phyloP scores from a whole-genome alignment of 92 coral and sea anemone genomes.

The Desmophyllum pertusum region DNA sequence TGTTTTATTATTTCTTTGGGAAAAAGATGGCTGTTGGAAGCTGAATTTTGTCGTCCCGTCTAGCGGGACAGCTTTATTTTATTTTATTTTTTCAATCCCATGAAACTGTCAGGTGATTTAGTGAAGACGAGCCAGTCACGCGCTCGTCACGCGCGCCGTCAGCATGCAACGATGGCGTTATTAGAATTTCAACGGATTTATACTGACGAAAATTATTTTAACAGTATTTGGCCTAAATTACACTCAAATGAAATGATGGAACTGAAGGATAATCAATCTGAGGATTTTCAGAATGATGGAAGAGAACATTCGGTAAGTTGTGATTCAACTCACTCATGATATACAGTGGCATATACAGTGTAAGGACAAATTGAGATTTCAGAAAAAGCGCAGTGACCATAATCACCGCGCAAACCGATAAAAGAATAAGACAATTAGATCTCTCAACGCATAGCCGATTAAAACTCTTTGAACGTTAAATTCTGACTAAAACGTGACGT shows the following conservation, averaged over 20 bases:
- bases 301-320: slow-evolving; percentile 9
- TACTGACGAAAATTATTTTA: neutral
- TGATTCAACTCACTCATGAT: too few species aligned
- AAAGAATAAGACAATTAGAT: too few species aligned
- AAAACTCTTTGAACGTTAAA: too few species aligned
- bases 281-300: neutral
- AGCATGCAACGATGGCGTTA: neutral
- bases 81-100: neutral
- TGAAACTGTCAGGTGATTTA: neutral
- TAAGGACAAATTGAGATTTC: too few species aligned
- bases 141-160: neutral
- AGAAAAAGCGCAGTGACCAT: too few species aligned
- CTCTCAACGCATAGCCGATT: too few species aligned
- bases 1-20: neutral
- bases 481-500: too few species aligned
- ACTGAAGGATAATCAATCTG: neutral
- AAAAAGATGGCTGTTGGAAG: neutral
- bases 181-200: neutral
- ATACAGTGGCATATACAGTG: too few species aligned
- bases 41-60: neutral
- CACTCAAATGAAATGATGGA: neutral
- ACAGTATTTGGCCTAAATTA: neutral
- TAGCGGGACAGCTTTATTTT: neutral
- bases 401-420: neutral
- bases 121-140: neutral